A percentile compares a stretch with the other conserved stretches of the same genome.
Conservation (phyloP, 1,140 invertebrate species). For the Octopus sinensis region DNA sequence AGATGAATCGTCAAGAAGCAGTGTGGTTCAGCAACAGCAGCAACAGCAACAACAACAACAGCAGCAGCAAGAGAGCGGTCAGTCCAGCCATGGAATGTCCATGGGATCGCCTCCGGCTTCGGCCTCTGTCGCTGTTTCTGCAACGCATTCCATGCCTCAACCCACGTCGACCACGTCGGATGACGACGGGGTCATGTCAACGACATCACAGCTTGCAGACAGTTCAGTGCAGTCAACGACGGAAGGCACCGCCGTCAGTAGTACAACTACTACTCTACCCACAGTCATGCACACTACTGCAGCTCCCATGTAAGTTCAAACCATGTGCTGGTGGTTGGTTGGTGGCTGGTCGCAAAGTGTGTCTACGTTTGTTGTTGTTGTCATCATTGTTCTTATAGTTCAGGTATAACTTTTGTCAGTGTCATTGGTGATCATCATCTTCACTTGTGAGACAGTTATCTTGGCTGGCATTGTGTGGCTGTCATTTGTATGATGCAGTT, state of each 20-base stretch:
- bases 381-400: too few species aligned
- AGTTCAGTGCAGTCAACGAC: constrained; percentile 25
- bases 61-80: neutral
- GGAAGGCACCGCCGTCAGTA: neutral
- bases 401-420: too few species aligned
- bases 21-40: neutral
- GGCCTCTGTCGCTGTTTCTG: neutral
- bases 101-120: neutral
- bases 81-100: neutral
- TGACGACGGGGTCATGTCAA: constrained; percentile 31
- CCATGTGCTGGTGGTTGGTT: too few species aligned
- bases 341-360: too few species aligned
- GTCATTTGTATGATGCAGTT: too few species aligned
- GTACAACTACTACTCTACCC: neutral
- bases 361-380: too few species aligned
- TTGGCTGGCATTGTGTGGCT: too few species aligned
- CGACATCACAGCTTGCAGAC: constrained; percentile 24
- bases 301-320: neutral
- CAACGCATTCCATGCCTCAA: constrained; percentile 15
- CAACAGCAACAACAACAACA: neutral
- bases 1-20: constrained; percentile 10
- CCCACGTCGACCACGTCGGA: constrained; percentile 38
- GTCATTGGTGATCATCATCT: too few species aligned
- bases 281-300: neutral
- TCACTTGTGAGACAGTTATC: too few species aligned